Conservation (phyloP, 2,113 vertebrate genomes). For the Bagarius yarrelli region DNA sequence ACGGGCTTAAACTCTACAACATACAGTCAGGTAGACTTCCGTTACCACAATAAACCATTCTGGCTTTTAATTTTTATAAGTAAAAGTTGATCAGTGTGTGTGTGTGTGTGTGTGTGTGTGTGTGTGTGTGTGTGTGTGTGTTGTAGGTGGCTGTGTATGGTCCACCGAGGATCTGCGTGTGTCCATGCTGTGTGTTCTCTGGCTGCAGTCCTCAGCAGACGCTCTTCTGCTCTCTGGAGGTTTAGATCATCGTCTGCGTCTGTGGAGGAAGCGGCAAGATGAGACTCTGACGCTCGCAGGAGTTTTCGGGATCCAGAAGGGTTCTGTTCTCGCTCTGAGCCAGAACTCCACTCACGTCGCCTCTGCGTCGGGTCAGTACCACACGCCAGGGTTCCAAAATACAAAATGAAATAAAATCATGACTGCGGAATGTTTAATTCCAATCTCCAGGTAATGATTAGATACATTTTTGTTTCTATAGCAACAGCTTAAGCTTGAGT, state of each 20-base stretch:
- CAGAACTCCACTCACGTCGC: slow-evolving; percentile 73
- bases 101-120: too few relatives aligned
- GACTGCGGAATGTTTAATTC: too few relatives aligned
- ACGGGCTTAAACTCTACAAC: slow-evolving; percentile 73
- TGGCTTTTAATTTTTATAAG: neutral
- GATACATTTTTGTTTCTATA: too few relatives aligned
- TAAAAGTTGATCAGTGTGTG: neutral
- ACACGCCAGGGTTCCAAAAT: neutral
- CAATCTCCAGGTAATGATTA: too few relatives aligned
- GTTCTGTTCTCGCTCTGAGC: slow-evolving; percentile 68
- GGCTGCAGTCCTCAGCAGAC: slow-evolving; percentile 55
- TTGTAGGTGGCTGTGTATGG: slow-evolving; percentile 64
- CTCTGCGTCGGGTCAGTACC: slow-evolving; percentile 73
- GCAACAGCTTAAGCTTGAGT: too few relatives aligned
- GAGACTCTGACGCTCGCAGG: slow-evolving; percentile 46
- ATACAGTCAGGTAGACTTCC: slow-evolving; percentile 67
- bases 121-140: neutral
- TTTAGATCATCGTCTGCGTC: slow-evolving; percentile 67
- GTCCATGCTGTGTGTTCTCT: slow-evolving; percentile 70
- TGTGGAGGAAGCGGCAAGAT: slow-evolving; percentile 65
- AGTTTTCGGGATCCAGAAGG: slow-evolving; percentile 60
- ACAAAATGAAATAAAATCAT: too few relatives aligned
- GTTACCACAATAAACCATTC: neutral
- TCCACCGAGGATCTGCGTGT: slow-evolving; percentile 44
- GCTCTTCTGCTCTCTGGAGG: slow-evolving; percentile 69